Percentiles rank a stretch among this genome's conserved stretches.
Conservation (phyloP, 2,888 invertebrate genomes). For the Ichneumon xanthorius region DNA sequence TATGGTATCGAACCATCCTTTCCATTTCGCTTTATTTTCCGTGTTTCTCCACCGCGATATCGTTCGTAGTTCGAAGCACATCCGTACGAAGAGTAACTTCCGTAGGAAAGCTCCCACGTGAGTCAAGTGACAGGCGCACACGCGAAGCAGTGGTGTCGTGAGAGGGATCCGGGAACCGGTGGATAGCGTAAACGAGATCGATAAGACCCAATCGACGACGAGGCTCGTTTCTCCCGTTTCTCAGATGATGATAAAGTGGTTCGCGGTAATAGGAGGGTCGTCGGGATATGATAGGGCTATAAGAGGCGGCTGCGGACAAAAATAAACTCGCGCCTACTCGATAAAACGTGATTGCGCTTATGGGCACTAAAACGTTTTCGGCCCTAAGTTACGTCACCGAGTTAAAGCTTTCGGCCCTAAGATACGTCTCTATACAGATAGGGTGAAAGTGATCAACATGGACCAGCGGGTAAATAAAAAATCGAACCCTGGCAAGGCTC, state of each 20-base stretch:
- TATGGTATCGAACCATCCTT: background rate
- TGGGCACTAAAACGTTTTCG: constrained; percentile 46
- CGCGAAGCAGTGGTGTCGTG: background rate
- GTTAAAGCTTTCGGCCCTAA: constrained; percentile 39
- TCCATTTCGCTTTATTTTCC: constrained; percentile 26
- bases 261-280: constrained; percentile 24
- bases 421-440: background rate
- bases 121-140: constrained; percentile 15
- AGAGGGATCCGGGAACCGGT: background rate
- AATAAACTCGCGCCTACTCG: constrained; percentile 20
- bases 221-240: constrained; percentile 30
- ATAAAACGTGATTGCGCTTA: constrained; percentile 38
- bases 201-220: constrained; percentile 52
- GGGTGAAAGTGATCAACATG: constrained; percentile 1
- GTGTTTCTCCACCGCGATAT: background rate
- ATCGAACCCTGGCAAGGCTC: no score
- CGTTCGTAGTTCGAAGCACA: background rate
- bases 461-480: background rate
- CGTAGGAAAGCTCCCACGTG: constrained; percentile 1
- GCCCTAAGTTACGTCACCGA: no score
- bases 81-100: background rate
- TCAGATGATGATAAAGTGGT: constrained; percentile 54
- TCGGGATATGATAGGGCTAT: constrained; percentile 31
- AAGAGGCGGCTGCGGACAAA: background rate
- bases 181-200: constrained; percentile 19